phyloP scores from a whole-genome alignment of 2,888 invertebrate genomes.

The Rhingia rostrata region DNA sequence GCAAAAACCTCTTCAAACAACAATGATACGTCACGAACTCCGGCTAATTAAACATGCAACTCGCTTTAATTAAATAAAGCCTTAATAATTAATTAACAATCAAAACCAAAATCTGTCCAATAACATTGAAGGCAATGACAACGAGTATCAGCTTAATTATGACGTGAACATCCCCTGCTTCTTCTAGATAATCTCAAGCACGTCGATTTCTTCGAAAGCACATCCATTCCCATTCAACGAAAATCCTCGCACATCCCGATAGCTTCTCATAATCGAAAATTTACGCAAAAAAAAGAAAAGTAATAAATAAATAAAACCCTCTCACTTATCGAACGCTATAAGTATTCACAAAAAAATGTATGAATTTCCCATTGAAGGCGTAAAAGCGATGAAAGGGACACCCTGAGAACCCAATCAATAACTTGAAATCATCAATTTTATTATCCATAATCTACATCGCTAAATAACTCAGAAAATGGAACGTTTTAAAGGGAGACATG shows the following conservation, averaged over 20 bases:
- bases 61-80: conserved; percentile 12
- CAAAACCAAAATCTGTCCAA: conserved; percentile 39
- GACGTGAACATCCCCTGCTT: not conserved
- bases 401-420: conserved; percentile 46
- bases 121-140: conserved; percentile 10
- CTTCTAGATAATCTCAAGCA: conserved; percentile 41
- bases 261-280: conserved; percentile 45
- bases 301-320: not conserved
- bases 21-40: not conserved
- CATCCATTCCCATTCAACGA: too few species aligned
- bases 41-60: conserved; percentile 13
- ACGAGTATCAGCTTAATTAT: conserved; percentile 2
- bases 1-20: not conserved
- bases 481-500: too few species aligned
- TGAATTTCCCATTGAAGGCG: conserved; percentile 36
- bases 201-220: conserved; percentile 38
- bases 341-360: conserved; percentile 37
- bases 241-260: conserved; percentile 29
- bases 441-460: conserved; percentile 37
- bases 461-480: conserved; percentile 22
- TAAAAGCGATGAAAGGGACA: conserved; percentile 4
- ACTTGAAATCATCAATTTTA: conserved; percentile 58
- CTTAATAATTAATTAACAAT: conserved; percentile 60
- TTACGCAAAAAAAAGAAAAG: conserved; percentile 19
- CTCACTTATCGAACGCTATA: conserved; percentile 16